These are phyloP conservation scores for Ursus arctos DNA, from an alignment of 2,113 vertebrate genomes.

Conservation along the genomic window DNA sequence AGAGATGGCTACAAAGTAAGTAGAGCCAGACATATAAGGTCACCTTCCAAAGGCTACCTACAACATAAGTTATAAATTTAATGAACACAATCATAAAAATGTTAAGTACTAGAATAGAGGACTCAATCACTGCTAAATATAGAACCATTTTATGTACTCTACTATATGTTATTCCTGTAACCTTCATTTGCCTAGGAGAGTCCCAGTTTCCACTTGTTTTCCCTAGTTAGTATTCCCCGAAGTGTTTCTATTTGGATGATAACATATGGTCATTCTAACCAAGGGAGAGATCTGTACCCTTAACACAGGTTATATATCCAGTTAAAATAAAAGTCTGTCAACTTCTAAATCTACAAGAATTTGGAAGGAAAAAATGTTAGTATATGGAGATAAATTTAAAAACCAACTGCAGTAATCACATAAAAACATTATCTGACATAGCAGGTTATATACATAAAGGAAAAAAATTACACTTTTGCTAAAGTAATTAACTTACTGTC, in stretches of 20 bases:
- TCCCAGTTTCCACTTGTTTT: neutral
- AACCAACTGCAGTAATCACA: neutral
- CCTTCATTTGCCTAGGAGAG: neutral
- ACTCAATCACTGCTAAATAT: neutral
- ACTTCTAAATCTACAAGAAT: neutral
- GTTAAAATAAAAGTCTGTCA: neutral
- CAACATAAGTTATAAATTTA: neutral
- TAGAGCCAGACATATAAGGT: neutral
- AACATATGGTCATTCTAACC: neutral
- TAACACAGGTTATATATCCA: neutral
- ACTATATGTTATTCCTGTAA: neutral
- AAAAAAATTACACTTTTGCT: neutral
- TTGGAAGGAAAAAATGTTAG: neutral
- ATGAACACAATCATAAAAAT: neutral
- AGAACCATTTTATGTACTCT: neutral
- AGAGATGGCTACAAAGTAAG: neutral
- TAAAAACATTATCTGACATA: slow-evolving; percentile 8
- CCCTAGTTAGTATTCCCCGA: neutral
- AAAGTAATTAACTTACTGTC: slow-evolving; percentile 1
- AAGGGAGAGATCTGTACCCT: neutral
- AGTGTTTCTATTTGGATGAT: neutral
- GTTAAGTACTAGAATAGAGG: neutral
- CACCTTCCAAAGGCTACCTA: neutral
- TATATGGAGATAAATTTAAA: neutral
- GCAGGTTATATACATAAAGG: neutral